Evolutionary conservation across 2,888 invertebrate species (phyloP).

Genomic region (Rhabditophanes sp.): DNA sequence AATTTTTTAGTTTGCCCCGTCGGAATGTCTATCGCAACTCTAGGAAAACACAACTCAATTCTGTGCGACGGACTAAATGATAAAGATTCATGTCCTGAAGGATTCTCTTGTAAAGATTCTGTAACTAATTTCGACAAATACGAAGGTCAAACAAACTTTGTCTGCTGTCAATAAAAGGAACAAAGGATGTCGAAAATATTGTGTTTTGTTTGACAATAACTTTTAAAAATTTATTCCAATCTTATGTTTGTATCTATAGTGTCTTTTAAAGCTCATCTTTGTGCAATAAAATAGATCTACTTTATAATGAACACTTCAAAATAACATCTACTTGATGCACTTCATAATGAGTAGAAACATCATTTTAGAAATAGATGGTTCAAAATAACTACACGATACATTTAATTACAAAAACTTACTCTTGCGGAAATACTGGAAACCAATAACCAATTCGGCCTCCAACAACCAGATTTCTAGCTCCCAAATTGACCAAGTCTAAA

Average conservation of each 20-base stretch:
- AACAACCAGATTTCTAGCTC: constrained; percentile 60
- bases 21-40: constrained; percentile 6
- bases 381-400: too few relatives aligned
- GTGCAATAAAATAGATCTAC: background rate
- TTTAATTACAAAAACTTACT: too few relatives aligned
- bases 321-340: too few relatives aligned
- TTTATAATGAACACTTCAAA: background rate
- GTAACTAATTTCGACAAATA: constrained; percentile 14
- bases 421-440: constrained; percentile 72
- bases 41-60: constrained; percentile 8
- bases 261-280: too few relatives aligned
- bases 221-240: too few relatives aligned
- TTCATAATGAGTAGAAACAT: too few relatives aligned
- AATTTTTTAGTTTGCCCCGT: constrained; percentile 10
- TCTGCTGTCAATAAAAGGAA: constrained; percentile 8
- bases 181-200: too few relatives aligned
- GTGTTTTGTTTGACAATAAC: too few relatives aligned
- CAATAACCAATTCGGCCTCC: constrained; percentile 77
- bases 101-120: constrained; percentile 11
- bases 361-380: too few relatives aligned
- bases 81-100: constrained; percentile 11
- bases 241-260: too few relatives aligned
- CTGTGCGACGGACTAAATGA: constrained; percentile 7
- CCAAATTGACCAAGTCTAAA: constrained; percentile 66
- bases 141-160: constrained; percentile 11